These are phyloP conservation scores for Atta texana DNA, from an alignment of 1,140 invertebrate species.

Conservation along the genomic window DNA sequence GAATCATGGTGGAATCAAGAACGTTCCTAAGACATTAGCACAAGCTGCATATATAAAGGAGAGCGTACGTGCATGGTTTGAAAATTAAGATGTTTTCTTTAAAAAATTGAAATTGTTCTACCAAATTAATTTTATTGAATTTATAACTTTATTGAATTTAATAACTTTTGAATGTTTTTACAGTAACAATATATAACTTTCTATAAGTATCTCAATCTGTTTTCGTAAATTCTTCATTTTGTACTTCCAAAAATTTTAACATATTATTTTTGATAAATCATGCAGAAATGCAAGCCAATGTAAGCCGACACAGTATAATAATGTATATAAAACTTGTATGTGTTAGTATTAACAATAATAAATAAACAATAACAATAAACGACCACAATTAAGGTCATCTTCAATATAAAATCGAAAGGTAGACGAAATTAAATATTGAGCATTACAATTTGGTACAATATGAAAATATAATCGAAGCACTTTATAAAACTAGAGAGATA, in stretches of 20 bases:
- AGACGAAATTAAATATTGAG: too few relatives aligned
- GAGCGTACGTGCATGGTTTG: conserved; percentile 25
- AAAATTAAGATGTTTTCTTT: conserved; percentile 18
- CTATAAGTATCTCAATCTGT: not conserved
- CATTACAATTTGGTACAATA: too few relatives aligned
- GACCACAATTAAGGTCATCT: too few relatives aligned
- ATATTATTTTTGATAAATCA: conserved; percentile 1
- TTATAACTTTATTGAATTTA: not conserved
- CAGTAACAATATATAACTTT: not conserved
- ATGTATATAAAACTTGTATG: too few relatives aligned
- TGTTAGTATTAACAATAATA: too few relatives aligned
- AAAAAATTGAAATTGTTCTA: not conserved
- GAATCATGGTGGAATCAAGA: conserved; percentile 28
- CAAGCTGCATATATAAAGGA: not conserved
- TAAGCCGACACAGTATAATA: too few relatives aligned
- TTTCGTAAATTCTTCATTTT: not conserved
- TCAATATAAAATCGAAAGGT: too few relatives aligned
- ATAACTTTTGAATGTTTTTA: not conserved
- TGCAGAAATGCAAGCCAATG: too few relatives aligned
- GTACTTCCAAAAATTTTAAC: not conserved
- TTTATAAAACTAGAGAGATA: too few relatives aligned
- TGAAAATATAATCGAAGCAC: too few relatives aligned
- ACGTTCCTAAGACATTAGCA: not conserved
- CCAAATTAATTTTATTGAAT: conserved; percentile 2
- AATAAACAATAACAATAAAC: too few relatives aligned